These are phyloP conservation scores for Spicauda simplicius DNA, from an alignment of 2,888 invertebrate species.

Conservation along the genomic window DNA sequence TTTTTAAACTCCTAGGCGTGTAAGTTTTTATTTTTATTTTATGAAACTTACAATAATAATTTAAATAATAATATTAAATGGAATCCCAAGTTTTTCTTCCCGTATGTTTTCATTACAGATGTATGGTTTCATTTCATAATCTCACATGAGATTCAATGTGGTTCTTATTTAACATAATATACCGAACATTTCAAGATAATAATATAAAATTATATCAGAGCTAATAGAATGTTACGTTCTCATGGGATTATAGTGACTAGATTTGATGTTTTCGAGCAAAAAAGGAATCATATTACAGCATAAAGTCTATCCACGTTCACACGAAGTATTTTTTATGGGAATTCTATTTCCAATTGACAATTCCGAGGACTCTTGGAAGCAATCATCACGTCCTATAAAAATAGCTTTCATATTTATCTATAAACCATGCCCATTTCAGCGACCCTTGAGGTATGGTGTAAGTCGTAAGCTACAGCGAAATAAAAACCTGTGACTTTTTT, in stretches of 20 bases:
- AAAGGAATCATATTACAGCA: neutral
- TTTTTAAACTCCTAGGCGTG: no score
- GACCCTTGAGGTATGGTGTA: conserved; percentile 14
- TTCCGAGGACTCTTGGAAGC: conserved; percentile 24
- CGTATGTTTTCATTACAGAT: no score
- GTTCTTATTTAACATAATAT: no score
- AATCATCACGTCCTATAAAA: conserved; percentile 35
- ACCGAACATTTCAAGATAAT: no score
- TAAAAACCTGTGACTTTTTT: no score
- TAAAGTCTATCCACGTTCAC: conserved; percentile 12
- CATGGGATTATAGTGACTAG: neutral
- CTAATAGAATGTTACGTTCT: neutral
- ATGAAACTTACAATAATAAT: no score
- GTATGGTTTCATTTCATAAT: no score
- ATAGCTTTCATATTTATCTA: conserved; percentile 36
- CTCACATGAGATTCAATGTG: no score
- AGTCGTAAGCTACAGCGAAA: neutral
- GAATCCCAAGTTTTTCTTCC: no score
- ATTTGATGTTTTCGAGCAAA: neutral
- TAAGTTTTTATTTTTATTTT: no score
- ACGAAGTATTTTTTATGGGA: conserved; percentile 27
- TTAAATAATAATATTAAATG: no score
- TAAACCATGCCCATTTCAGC: conserved; percentile 35
- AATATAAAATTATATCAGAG: neutral
- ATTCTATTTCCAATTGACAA: conserved; percentile 30